Evolutionary conservation across 2,113 vertebrate species (phyloP).

Genomic region (Limnothrissa miodon): DNA sequence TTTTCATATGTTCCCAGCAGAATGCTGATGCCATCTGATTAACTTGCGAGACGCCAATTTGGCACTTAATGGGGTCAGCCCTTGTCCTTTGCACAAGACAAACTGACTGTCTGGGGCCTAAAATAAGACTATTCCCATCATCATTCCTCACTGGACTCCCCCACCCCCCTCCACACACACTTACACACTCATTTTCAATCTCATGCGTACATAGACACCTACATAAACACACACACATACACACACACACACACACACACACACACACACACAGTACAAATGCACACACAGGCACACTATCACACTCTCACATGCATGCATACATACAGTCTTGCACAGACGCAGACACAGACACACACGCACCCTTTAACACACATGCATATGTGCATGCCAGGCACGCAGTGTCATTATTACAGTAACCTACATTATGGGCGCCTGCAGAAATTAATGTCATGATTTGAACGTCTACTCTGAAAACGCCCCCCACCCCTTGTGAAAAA

Average conservation of each 20-base stretch:
- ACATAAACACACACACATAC: not conserved
- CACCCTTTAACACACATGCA: too few relatives aligned
- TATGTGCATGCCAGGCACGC: too few relatives aligned
- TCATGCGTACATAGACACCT: not conserved
- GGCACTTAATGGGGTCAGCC: conserved; percentile 58
- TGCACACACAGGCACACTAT: not conserved
- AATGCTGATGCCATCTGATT: conserved; percentile 53
- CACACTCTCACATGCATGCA: not conserved
- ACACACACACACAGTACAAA: not conserved
- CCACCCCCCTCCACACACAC: not conserved
- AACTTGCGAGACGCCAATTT: conserved; percentile 53
- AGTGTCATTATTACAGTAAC: too few relatives aligned
- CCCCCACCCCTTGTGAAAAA: too few relatives aligned
- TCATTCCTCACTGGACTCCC: conserved; percentile 1
- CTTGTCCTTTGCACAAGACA: conserved; percentile 50
- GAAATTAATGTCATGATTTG: too few relatives aligned
- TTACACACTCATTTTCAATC: not conserved
- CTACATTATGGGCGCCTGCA: too few relatives aligned
- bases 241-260: conserved; percentile 10
- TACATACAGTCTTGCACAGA: not conserved
- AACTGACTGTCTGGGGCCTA: conserved; percentile 44
- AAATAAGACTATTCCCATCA: conserved; percentile 33
- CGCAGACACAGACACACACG: not conserved
- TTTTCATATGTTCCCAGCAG: conserved; percentile 53
- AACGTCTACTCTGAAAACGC: too few relatives aligned